phyloP scores from a whole-genome alignment of 2,888 invertebrate species.

The Lapara coniferarum region DNA sequence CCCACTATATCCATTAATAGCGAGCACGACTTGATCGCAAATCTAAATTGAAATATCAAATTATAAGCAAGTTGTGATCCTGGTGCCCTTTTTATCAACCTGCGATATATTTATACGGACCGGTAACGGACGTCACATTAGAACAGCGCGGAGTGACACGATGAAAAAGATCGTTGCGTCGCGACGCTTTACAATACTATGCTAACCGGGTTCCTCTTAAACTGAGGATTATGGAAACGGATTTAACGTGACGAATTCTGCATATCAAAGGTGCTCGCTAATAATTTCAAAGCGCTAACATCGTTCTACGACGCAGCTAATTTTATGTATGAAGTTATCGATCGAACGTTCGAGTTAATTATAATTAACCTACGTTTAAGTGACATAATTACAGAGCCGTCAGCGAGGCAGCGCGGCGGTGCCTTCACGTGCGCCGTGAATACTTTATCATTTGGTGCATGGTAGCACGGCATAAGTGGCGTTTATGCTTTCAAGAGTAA shows the following conservation, averaged over 20 bases:
- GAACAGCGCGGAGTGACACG: too few relatives aligned
- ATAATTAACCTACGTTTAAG: constrained; percentile 16
- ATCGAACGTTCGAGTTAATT: constrained; percentile 17
- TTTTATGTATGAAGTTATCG: constrained; percentile 21
- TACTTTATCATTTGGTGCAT: not conserved
- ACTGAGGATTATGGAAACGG: too few relatives aligned
- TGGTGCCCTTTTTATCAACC: too few relatives aligned
- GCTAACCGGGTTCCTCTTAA: too few relatives aligned
- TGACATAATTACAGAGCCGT: constrained; percentile 19
- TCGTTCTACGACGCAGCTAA: not conserved
- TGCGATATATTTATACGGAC: not conserved
- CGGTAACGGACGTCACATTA: too few relatives aligned
- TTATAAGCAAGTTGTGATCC: not conserved
- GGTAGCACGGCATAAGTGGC: too few relatives aligned
- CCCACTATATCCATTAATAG: not conserved
- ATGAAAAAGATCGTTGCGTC: too few relatives aligned
- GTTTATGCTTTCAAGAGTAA: too few relatives aligned
- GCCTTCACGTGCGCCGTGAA: not conserved
- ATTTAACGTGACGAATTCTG: too few relatives aligned
- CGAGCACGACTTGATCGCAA: not conserved
- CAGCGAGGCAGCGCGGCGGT: not conserved
- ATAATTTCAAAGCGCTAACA: too few relatives aligned
- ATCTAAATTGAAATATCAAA: constrained; percentile 15
- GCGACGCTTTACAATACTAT: too few relatives aligned
- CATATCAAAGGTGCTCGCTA: too few relatives aligned